phyloP scores from a whole-genome alignment of 2,113 vertebrate species.

The Patagioenas fasciata region DNA sequence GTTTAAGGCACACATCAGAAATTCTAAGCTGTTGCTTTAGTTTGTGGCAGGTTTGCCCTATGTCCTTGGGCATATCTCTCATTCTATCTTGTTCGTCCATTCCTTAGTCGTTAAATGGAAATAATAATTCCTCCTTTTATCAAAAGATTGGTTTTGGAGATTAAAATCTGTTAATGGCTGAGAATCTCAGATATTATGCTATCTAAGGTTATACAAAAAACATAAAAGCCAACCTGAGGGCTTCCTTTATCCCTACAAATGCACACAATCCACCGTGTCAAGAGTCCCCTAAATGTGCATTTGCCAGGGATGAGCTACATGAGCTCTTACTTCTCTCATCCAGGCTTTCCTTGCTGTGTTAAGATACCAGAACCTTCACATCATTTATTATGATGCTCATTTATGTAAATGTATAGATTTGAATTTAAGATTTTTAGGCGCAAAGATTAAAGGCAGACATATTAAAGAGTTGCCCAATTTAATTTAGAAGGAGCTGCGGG shows the following conservation, averaged over 20 bases:
- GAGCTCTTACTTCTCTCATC: background rate
- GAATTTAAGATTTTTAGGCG: background rate
- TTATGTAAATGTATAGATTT: conserved; percentile 22
- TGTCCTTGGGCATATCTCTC: background rate
- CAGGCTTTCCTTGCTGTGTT: background rate
- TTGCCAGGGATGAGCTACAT: background rate
- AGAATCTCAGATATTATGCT: background rate
- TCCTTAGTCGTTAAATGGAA: background rate
- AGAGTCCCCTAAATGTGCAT: accelerated
- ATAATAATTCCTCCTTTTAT: background rate
- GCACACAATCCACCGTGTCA: background rate
- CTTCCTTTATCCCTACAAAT: background rate
- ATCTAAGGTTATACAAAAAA: background rate
- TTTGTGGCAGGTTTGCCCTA: background rate
- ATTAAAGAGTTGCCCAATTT: background rate
- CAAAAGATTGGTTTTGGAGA: background rate
- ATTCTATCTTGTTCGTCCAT: background rate
- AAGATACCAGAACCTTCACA: background rate
- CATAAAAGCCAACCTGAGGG: background rate
- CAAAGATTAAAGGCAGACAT: background rate
- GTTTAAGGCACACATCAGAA: background rate
- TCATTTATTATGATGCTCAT: background rate
- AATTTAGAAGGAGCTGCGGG: background rate
- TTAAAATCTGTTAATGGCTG: background rate
- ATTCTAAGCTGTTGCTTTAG: background rate